Percentiles rank a stretch among this genome's conserved stretches.
Conservation (phyloP, 2,113 vertebrate genomes). For the Steatornis caripensis region DNA sequence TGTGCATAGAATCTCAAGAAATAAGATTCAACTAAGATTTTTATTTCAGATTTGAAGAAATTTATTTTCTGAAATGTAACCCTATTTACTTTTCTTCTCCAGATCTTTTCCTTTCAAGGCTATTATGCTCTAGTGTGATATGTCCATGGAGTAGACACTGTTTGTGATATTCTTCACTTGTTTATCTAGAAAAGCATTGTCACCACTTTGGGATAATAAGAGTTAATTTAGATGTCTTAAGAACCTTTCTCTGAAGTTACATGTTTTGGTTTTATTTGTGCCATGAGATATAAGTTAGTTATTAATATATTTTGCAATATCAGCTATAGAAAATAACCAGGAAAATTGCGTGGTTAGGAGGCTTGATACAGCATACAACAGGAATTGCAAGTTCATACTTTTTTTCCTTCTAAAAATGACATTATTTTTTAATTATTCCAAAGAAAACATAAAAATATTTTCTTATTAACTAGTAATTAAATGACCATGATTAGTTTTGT, state of each 20-base stretch:
- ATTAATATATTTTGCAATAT: not conserved
- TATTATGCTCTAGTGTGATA: not conserved
- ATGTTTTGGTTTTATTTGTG: not conserved
- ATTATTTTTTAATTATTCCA: not conserved
- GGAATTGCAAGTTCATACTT: not conserved
- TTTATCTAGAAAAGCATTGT: not conserved
- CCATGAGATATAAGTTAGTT: not conserved
- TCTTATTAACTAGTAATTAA: not conserved
- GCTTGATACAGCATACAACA: not conserved
- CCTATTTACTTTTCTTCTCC: not conserved
- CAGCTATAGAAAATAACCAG: not conserved
- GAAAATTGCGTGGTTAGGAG: not conserved
- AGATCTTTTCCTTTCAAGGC: not conserved
- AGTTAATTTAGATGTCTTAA: not conserved
- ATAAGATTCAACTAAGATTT: not conserved
- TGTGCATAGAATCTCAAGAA: not conserved
- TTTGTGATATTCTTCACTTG: not conserved
- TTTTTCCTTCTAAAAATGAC: not conserved
- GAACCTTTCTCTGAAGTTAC: not conserved
- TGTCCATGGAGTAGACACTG: not conserved
- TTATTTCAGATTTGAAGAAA: not conserved
- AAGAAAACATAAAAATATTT: not conserved
- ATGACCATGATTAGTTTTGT: not conserved
- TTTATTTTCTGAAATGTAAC: not conserved
- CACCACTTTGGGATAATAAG: not conserved